Percentiles rank a stretch among this genome's conserved stretches.
These are phyloP conservation scores for Sabatieria punctata DNA, from an alignment of 2,888 invertebrate genomes.

Conservation along the genomic window DNA sequence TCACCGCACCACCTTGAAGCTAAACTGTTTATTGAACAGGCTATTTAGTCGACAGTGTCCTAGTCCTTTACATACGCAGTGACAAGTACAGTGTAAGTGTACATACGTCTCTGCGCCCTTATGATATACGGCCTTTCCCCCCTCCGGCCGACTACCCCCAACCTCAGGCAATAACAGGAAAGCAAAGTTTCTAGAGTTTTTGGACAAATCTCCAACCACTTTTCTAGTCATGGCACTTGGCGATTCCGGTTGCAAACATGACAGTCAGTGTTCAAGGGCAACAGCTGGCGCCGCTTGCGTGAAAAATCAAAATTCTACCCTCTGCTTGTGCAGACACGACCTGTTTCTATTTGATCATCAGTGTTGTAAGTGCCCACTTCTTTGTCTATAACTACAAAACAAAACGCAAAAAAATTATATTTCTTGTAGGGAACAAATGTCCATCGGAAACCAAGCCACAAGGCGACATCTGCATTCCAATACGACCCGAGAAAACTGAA, in stretches of 20 bases:
- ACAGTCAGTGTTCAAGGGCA: neutral
- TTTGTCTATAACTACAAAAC: no score
- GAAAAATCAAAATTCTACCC: neutral
- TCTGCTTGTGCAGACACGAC: neutral
- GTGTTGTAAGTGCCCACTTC: conserved; percentile 1
- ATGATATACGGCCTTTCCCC: no score
- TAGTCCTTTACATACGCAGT: no score
- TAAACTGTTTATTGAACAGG: no score
- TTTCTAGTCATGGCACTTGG: neutral
- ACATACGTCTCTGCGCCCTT: no score
- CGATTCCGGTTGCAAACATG: neutral
- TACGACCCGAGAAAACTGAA: neutral
- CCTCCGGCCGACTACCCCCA: no score
- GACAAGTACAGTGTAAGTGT: no score
- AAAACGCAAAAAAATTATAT: no score
- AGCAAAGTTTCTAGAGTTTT: no score
- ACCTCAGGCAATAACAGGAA: no score
- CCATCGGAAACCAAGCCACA: neutral
- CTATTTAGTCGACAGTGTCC: no score
- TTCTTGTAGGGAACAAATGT: neutral
- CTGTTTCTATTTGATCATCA: neutral
- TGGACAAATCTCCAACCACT: neutral
- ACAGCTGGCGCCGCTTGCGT: neutral
- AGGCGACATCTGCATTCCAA: neutral
- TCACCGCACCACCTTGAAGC: no score